A percentile compares a stretch with the other conserved stretches of the same genome.
Conservation (phyloP, 2,888 invertebrate genomes). For the Teleiodes luculella region DNA sequence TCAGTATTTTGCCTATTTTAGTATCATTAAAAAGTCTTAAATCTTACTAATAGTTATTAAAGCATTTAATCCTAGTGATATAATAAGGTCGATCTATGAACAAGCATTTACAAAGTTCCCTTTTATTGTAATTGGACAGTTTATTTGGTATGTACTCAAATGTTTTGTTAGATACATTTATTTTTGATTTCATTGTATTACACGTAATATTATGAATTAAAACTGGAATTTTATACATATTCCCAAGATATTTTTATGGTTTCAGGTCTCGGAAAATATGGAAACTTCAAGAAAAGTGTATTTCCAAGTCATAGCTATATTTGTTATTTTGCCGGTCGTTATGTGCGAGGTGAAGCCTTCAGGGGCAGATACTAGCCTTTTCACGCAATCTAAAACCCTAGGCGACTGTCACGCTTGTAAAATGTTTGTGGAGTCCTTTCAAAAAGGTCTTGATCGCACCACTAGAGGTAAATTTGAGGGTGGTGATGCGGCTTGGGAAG, state of each 20-base stretch:
- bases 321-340: conserved; percentile 34
- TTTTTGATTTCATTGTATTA: neutral
- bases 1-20: conserved; percentile 49
- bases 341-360: conserved; percentile 43
- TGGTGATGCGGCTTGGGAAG: conserved; percentile 96
- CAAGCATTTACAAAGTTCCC: too few relatives aligned
- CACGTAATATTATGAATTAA: neutral
- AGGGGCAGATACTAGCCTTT: conserved; percentile 43
- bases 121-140: neutral
- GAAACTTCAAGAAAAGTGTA: neutral
- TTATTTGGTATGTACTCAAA: neutral
- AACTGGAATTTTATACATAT: neutral
- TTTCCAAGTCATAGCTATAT: conserved; percentile 17
- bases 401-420: conserved; percentile 90
- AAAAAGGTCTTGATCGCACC: conserved; percentile 88
- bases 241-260: neutral
- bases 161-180: neutral
- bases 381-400: conserved; percentile 66
- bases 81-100: too few relatives aligned
- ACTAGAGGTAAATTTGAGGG: conserved; percentile 94
- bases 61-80: neutral
- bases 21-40: conserved; percentile 18
- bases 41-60: neutral
- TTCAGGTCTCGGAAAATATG: conserved; percentile 1
- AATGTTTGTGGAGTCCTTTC: conserved; percentile 85